Evolutionary conservation across 2,797 vertebrate genomes (phyloP), one percentile per base, ranked within the genome.

Genomic region (Danionella dracula): DNA sequence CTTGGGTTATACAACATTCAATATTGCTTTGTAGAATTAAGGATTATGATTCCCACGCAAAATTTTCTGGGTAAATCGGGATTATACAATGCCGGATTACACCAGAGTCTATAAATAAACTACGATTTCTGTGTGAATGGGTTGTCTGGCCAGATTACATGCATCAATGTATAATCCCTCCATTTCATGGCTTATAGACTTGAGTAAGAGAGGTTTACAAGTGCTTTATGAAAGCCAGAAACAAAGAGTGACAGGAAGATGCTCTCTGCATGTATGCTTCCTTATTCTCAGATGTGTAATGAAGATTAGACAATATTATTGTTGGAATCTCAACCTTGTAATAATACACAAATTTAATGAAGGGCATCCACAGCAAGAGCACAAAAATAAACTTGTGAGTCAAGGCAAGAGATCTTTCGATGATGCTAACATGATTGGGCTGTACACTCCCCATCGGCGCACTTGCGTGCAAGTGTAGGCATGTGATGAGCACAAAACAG

Each of bases 251-350:
- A n/a, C n/a, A n/a, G n/a, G 5, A 12, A 15, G 50, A 67, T 46
- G 46, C 29, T 40, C 50, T 56, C 62, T 66, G 53, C 32, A 38
- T 9, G 10, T 4, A n/a, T n/a, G 8, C n/a, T 21, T n/a, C n/a
- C n/a, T n/a, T n/a, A n/a, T n/a, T n/a, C n/a, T n/a, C n/a, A n/a
- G n/a, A n/a, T n/a, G n/a, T n/a, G n/a, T n/a, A n/a, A n/a, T n/a
- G n/a, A 80, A 85, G 83, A 83, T 83, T 85, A 84, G 87, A n/a
- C 84, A 88, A 83, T 84, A 83, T 82, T 58, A n/a, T 65, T 71
- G 57, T 57, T 69, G 82, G 84, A 66, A 70, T 81, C 72, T 78
- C 71, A 79, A 76, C 81, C 32, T 63, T 82, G 86, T 89, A 90
- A 89, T 89, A 89, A 89, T 90, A 89, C 19, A 16, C 48, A 63